These are phyloP conservation scores for Cyanistes caeruleus DNA, from an alignment of 2,113 vertebrate species.

Conservation along the genomic window DNA sequence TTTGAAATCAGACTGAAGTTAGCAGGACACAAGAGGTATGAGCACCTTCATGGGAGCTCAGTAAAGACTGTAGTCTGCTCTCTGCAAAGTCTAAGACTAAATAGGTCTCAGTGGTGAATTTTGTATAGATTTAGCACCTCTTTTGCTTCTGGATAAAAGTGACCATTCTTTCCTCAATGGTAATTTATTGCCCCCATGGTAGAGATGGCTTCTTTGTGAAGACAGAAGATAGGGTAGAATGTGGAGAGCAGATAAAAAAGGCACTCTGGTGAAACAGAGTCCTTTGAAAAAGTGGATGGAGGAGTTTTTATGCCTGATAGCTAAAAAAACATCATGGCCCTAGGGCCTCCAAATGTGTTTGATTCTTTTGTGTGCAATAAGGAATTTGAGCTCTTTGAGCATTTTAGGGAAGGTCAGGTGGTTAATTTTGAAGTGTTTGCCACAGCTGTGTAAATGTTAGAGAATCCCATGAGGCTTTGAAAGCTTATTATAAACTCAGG, in stretches of 20 bases:
- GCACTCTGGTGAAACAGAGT: background rate
- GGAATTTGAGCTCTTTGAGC: slow-evolving; percentile 13
- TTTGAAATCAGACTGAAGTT: background rate
- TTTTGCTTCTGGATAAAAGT: background rate
- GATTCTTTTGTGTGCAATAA: slow-evolving; percentile 15
- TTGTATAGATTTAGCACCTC: background rate
- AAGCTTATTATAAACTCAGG: background rate
- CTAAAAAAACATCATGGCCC: background rate
- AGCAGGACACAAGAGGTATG: background rate
- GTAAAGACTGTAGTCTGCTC: background rate
- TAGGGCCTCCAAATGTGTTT: background rate
- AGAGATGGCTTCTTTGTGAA: background rate
- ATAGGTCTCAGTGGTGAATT: background rate
- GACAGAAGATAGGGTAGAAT: background rate
- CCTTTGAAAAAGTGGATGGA: background rate
- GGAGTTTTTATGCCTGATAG: background rate
- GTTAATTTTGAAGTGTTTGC: slow-evolving; percentile 29
- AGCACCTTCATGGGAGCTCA: background rate
- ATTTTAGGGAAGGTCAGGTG: slow-evolving; percentile 27
- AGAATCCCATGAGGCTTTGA: background rate
- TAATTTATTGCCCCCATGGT: background rate
- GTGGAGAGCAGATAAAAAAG: background rate
- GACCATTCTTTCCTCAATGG: background rate
- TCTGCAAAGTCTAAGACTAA: background rate
- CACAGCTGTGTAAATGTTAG: slow-evolving; percentile 55